Percentiles rank a stretch among this genome's conserved stretches.
These are phyloP conservation scores for Mugil cephalus DNA, from an alignment of 2,113 vertebrate species.

Conservation along the genomic window DNA sequence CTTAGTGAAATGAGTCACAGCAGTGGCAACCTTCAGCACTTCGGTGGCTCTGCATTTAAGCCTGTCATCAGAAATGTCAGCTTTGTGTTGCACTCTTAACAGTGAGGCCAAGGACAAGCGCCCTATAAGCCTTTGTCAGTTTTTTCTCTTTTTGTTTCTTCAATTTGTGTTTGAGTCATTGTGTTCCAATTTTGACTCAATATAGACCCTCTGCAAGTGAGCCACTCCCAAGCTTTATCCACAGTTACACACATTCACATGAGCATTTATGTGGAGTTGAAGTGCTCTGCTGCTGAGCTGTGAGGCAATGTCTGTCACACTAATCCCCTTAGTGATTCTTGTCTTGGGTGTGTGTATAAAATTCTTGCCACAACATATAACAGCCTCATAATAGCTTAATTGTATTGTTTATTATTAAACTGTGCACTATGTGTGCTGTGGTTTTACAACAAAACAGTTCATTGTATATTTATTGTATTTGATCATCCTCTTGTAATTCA, in stretches of 20 bases:
- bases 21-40: neutral
- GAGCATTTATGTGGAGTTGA: slow-evolving; percentile 27
- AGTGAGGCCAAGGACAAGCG: slow-evolving; percentile 36
- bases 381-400: slow-evolving; percentile 55
- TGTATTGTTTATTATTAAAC: slow-evolving; percentile 65
- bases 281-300: slow-evolving; percentile 38
- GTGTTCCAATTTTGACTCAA: slow-evolving; percentile 73
- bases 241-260: slow-evolving; percentile 70
- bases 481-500: slow-evolving; percentile 18
- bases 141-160: slow-evolving; percentile 80
- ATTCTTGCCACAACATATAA: slow-evolving; percentile 66
- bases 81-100: slow-evolving; percentile 31
- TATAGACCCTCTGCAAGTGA: slow-evolving; percentile 70
- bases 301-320: slow-evolving; percentile 61
- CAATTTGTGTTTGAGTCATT: too few relatives aligned
- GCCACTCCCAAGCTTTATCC: slow-evolving; percentile 79
- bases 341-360: too few relatives aligned
- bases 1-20: slow-evolving; percentile 14
- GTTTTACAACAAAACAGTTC: slow-evolving; percentile 48
- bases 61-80: slow-evolving; percentile 24
- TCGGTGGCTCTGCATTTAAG: slow-evolving; percentile 44
- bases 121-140: slow-evolving; percentile 52
- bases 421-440: slow-evolving; percentile 32
- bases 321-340: slow-evolving; percentile 57
- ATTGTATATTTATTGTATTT: slow-evolving; percentile 15